phyloP scores from a whole-genome alignment of 2,888 invertebrate genomes.

The Zootermopsis nevadensis region DNA sequence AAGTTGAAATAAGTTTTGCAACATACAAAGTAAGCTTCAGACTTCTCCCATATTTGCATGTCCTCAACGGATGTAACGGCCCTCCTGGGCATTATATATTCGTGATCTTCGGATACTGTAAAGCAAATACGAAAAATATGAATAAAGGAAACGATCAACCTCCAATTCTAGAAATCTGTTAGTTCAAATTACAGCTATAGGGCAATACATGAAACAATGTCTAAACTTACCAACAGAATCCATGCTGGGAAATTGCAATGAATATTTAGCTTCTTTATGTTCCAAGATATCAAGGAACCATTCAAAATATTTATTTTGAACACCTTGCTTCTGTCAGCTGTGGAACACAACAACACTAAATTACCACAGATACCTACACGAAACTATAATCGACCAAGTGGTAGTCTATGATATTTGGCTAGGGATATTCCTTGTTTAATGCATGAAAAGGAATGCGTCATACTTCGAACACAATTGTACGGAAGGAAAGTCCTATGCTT shows the following conservation, averaged over 20 bases:
- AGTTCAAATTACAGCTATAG: background rate
- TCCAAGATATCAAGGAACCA: no score
- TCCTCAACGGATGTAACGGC: slow-evolving; percentile 75
- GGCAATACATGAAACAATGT: background rate
- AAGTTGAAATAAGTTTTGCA: background rate
- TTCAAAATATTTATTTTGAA: no score
- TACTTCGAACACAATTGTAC: no score
- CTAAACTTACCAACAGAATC: slow-evolving; percentile 8
- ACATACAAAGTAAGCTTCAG: slow-evolving; percentile 83
- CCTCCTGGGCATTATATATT: slow-evolving; percentile 73
- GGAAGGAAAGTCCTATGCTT: no score
- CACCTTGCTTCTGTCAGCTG: no score
- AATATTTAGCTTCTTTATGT: no score
- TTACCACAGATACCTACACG: no score
- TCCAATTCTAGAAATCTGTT: background rate
- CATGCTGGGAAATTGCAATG: background rate
- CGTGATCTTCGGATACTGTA: slow-evolving; percentile 67
- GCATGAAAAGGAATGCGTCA: no score
- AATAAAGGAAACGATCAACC: background rate
- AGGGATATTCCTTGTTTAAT: no score
- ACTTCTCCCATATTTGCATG: slow-evolving; percentile 84
- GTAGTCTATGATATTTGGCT: no score
- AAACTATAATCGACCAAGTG: no score
- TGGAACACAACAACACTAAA: no score
- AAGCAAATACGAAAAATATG: background rate